Evolutionary conservation across 2,113 vertebrate species (phyloP).

Genomic region (Erythrocercus mccallii): DNA sequence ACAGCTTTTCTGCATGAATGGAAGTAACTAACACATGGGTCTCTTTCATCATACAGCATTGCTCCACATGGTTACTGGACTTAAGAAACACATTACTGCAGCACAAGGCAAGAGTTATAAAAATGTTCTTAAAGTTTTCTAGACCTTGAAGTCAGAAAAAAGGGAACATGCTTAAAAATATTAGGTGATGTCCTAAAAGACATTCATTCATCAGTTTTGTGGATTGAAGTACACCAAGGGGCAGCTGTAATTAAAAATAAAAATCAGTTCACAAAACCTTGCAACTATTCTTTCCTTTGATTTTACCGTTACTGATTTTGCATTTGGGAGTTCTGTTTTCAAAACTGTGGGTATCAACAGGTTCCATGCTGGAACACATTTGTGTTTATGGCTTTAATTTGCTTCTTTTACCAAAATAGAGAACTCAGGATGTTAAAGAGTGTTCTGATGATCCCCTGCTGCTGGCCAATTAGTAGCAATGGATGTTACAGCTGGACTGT

Average conservation of each 20-base stretch:
- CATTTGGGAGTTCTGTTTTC: background rate
- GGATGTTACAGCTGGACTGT: background rate
- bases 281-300: background rate
- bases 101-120: background rate
- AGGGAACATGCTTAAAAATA: background rate
- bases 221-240: background rate
- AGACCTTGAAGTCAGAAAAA: background rate
- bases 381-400: background rate
- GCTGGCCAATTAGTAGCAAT: slow-evolving; percentile 29
- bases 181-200: background rate
- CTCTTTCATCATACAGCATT: background rate
- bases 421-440: background rate
- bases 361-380: background rate
- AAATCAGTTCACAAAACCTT: background rate
- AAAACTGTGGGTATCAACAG: background rate
- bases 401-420: background rate
- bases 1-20: background rate
- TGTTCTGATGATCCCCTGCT: slow-evolving; percentile 4
- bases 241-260: background rate
- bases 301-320: background rate
- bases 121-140: background rate
- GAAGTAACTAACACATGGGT: background rate
- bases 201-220: background rate
- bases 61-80: background rate
- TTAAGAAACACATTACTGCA: background rate